A percentile compares a stretch with the other conserved stretches of the same genome.
Conservation (phyloP, 2,888 invertebrate species). For the Rotaria socialis region DNA sequence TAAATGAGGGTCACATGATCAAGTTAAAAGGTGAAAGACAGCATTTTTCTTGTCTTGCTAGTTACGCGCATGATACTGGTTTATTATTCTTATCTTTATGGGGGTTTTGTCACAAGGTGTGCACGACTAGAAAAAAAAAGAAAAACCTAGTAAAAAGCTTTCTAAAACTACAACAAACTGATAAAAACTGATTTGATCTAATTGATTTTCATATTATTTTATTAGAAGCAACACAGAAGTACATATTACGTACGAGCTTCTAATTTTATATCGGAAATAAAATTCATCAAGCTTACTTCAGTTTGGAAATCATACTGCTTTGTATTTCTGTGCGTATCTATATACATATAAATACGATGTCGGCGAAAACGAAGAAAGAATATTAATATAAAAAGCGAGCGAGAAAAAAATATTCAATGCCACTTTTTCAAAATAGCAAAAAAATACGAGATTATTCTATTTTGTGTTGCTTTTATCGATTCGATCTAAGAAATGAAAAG, state of each 20-base stretch:
- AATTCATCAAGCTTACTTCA: neutral
- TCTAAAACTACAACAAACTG: no score
- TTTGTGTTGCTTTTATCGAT: neutral
- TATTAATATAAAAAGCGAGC: neutral
- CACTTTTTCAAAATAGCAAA: neutral
- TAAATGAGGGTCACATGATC: neutral
- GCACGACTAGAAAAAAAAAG: no score
- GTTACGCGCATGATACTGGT: neutral
- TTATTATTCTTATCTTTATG: neutral
- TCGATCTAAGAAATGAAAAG: neutral
- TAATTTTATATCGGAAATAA: neutral
- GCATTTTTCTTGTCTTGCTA: neutral
- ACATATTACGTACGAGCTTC: neutral
- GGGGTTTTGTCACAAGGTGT: neutral
- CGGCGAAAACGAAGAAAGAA: neutral
- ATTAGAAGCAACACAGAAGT: neutral
- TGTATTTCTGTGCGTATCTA: neutral
- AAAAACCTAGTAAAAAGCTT: neutral
- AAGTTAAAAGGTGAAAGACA: neutral
- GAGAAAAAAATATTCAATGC: neutral
- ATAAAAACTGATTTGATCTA: neutral
- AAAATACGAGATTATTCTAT: neutral
- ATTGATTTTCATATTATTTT: neutral
- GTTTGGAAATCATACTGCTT: neutral
- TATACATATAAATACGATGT: neutral